Evolutionary conservation across 2,797 vertebrate genomes (phyloP).

Genomic region (Coregonus sp.): DNA sequence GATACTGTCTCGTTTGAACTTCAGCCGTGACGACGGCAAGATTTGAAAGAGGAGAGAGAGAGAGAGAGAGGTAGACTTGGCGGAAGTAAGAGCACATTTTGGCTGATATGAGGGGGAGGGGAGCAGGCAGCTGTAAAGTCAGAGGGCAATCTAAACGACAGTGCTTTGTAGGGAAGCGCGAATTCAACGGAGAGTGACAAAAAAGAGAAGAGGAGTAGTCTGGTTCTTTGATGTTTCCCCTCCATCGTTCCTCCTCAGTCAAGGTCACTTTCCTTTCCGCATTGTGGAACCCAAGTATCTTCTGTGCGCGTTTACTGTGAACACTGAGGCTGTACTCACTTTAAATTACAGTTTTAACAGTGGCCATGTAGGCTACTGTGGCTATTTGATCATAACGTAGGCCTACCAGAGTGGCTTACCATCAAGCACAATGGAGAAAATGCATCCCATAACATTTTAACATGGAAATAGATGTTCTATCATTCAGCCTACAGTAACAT

Average conservation of each 20-base stretch:
- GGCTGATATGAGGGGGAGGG: background rate
- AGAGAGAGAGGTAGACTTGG: constrained; percentile 15
- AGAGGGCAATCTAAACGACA: background rate
- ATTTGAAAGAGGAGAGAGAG: background rate
- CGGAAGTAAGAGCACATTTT: background rate
- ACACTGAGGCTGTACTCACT: too few relatives aligned
- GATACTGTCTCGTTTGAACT: constrained; percentile 25
- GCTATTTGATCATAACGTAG: too few relatives aligned
- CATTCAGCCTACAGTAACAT: too few relatives aligned
- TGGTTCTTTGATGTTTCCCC: constrained; percentile 54
- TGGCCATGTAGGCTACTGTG: too few relatives aligned
- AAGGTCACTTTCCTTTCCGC: constrained; percentile 67
- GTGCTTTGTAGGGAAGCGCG: background rate
- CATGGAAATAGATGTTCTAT: too few relatives aligned
- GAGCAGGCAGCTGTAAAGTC: background rate
- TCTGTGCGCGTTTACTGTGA: too few relatives aligned
- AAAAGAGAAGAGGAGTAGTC: constrained; percentile 21
- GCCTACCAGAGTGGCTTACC: too few relatives aligned
- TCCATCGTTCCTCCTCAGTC: constrained; percentile 39
- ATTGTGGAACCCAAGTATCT: constrained; percentile 44
- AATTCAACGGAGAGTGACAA: background rate
- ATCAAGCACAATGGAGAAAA: too few relatives aligned
- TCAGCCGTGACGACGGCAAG: constrained; percentile 28
- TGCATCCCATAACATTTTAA: too few relatives aligned
- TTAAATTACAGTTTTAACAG: too few relatives aligned